Conservation (phyloP, 2,113 vertebrate genomes). For the Bungarus multicinctus region DNA sequence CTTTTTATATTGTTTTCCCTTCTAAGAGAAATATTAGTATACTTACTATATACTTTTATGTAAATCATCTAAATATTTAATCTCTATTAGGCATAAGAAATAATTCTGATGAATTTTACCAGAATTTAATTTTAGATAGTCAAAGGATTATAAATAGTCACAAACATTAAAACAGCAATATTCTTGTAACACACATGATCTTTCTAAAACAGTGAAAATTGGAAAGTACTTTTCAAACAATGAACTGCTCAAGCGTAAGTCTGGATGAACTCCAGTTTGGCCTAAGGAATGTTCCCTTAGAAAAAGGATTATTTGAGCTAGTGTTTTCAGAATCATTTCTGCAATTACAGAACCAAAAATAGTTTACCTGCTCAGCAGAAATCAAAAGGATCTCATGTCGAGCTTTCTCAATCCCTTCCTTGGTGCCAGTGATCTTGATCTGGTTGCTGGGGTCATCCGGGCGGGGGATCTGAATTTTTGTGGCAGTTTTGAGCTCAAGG, state of each 20-base stretch:
- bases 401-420: constrained; percentile 97
- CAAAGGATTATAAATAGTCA: neutral
- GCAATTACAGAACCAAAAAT: neutral
- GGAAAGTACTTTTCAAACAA: neutral
- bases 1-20: neutral
- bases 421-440: constrained; percentile 99
- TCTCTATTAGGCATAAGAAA: neutral
- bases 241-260: neutral
- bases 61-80: neutral
- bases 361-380: constrained; percentile 93
- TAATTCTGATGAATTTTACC: neutral
- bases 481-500: constrained; percentile 97
- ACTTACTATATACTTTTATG: no score
- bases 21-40: neutral
- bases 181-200: neutral
- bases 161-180: neutral
- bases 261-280: neutral
- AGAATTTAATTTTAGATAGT: neutral
- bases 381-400: constrained; percentile 96
- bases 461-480: constrained; percentile 99
- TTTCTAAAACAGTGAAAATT: neutral
- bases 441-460: constrained; percentile 96
- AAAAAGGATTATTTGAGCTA: neutral
- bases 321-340: neutral
- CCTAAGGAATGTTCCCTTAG: neutral